Percentiles rank a stretch among this genome's conserved stretches.
phyloP scores from a whole-genome alignment of 2,888 invertebrate species.

The Lysandra bellargus region DNA sequence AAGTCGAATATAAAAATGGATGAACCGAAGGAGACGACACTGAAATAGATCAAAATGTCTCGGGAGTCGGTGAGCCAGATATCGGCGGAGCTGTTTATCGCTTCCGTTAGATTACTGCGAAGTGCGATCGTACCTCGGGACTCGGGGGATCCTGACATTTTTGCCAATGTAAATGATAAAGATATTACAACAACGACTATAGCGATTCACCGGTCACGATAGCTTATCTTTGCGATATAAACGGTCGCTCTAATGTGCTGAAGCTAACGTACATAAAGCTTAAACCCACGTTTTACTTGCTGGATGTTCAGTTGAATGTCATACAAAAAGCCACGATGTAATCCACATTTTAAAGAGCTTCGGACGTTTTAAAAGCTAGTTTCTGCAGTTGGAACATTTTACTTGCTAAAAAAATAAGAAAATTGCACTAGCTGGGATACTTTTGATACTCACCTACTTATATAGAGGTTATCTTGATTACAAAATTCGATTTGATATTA shows the following conservation, averaged over 20 bases:
- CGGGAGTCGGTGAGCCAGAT: conserved; percentile 22
- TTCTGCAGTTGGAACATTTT: neutral
- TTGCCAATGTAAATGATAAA: conserved; percentile 22
- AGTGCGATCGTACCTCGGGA: conserved; percentile 47
- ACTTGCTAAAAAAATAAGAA: neutral
- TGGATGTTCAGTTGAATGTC: neutral
- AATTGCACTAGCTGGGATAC: neutral
- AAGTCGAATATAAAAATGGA: neutral
- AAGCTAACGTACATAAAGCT: neutral
- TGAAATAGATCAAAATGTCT: conserved; percentile 32
- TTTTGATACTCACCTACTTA: too few relatives aligned
- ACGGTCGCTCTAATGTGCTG: neutral
- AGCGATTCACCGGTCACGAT: neutral
- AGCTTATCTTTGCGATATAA: conserved; percentile 7
- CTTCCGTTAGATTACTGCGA: conserved; percentile 57
- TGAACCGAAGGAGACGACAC: neutral
- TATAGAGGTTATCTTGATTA: too few relatives aligned
- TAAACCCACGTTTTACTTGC: neutral
- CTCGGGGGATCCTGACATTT: conserved; percentile 41
- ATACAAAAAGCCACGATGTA: neutral
- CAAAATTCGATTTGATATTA: too few relatives aligned
- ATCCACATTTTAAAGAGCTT: neutral
- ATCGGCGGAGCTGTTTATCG: conserved; percentile 47
- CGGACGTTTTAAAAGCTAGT: neutral
- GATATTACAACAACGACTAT: neutral